A percentile compares a stretch with the other conserved stretches of the same genome.
Conservation (phyloP, 92 coral and sea anemone genomes). For the Epizoanthus illoricatus region DNA sequence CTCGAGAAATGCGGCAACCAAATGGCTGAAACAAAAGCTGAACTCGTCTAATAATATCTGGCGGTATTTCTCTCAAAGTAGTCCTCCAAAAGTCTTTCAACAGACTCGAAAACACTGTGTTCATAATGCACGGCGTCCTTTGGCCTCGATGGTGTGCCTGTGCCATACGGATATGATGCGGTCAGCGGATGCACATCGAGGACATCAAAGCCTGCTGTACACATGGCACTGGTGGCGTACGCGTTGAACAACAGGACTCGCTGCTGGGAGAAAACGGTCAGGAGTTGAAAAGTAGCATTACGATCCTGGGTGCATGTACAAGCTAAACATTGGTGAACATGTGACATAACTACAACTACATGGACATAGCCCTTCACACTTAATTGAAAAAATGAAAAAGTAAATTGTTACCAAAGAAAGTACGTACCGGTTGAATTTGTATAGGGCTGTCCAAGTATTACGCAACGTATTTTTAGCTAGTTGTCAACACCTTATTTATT, state of each 20-base stretch:
- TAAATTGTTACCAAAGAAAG: too few relatives aligned
- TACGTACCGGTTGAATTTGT: too few relatives aligned
- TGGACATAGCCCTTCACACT: too few relatives aligned
- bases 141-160: conserved; percentile 72
- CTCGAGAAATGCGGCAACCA: background rate
- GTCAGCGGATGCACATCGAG: conserved; percentile 84
- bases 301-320: too few relatives aligned
- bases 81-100: conserved; percentile 75
- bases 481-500: too few relatives aligned
- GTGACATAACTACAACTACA: too few relatives aligned
- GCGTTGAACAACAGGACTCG: conserved; percentile 82
- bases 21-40: background rate
- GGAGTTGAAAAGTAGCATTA: too few relatives aligned
- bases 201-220: conserved; percentile 71
- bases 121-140: conserved; percentile 86
- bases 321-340: too few relatives aligned
- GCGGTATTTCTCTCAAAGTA: conserved; percentile 43
- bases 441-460: too few relatives aligned
- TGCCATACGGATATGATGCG: conserved; percentile 81
- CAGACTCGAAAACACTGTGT: conserved; percentile 88
- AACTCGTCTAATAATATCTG: background rate
- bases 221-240: conserved; percentile 80
- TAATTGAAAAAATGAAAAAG: too few relatives aligned
- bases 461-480: too few relatives aligned
- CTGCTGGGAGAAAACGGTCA: conserved; percentile 48